Percentiles rank a stretch among this genome's conserved stretches.
Evolutionary conservation across 2,888 invertebrate species (phyloP).

Genomic region (Odontocolon sp.): DNA sequence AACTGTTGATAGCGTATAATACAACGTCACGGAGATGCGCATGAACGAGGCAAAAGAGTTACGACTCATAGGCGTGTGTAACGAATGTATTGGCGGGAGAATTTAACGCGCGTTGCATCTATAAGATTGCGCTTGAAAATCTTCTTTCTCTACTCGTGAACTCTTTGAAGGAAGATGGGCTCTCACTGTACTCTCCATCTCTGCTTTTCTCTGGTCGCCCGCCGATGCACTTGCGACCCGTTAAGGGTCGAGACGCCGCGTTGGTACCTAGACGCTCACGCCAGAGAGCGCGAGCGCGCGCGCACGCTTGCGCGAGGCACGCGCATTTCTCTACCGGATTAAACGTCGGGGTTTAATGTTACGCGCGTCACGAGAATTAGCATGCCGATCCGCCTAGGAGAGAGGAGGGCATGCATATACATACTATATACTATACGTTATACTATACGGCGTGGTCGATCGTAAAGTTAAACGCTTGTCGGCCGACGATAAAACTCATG

Average conservation of each 20-base stretch:
- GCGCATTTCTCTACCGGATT: conserved; percentile 70
- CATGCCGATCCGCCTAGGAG: conserved; percentile 65
- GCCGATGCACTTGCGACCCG: too few species aligned
- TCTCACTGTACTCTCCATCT: neutral
- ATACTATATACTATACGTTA: conserved; percentile 51
- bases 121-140: conserved; percentile 8
- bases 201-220: conserved; percentile 34
- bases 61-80: conserved; percentile 17
- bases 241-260: conserved; percentile 60
- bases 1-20: neutral
- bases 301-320: conserved; percentile 56
- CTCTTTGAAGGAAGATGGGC: conserved; percentile 28
- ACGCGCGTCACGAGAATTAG: conserved; percentile 76
- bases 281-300: neutral
- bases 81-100: conserved; percentile 25
- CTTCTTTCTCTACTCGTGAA: conserved; percentile 15
- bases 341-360: conserved; percentile 75
- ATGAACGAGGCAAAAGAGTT: conserved; percentile 35
- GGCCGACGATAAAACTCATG: conserved; percentile 76
- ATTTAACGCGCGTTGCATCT: conserved; percentile 23
- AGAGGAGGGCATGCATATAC: conserved; percentile 51
- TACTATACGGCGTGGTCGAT: conserved; percentile 72
- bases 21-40: neutral
- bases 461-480: conserved; percentile 79
- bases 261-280: too few species aligned